Evolutionary conservation across 1,140 invertebrate genomes (phyloP).

Genomic region (Idris sp.): DNA sequence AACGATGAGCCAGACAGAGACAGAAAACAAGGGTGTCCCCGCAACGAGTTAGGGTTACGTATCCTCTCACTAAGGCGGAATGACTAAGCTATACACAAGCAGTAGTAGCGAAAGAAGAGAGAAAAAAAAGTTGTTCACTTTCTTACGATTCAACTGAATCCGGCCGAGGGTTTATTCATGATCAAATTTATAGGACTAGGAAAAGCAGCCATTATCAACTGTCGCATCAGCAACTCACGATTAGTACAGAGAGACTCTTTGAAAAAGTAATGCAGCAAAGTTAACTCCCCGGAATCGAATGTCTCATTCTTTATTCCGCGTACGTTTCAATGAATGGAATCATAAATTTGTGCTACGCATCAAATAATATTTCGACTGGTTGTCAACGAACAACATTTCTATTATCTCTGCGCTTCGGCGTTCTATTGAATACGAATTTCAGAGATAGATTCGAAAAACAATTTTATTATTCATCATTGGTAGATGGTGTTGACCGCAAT

Average conservation of each 20-base stretch:
- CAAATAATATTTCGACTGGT: conserved; percentile 4
- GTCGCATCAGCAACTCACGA: conserved; percentile 54
- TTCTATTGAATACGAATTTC: conserved; percentile 28
- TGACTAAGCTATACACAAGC: conserved; percentile 68
- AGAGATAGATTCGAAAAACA: conserved; percentile 9
- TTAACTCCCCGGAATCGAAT: conserved; percentile 32
- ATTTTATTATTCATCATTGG: conserved; percentile 55
- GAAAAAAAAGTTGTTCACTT: conserved; percentile 62
- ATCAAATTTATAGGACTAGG: conserved; percentile 51
- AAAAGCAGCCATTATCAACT: conserved; percentile 54
- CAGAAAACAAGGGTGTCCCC: conserved; percentile 34
- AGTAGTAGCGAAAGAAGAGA: no score
- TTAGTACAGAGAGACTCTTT: conserved; percentile 54
- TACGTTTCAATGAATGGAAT: conserved; percentile 20
- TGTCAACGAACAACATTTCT: conserved; percentile 22
- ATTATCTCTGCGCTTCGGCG: conserved; percentile 9
- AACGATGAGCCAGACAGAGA: conserved; percentile 26
- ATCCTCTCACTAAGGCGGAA: conserved; percentile 59
- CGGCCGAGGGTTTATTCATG: conserved; percentile 50
- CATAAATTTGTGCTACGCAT: conserved; percentile 22
- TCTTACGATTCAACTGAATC: conserved; percentile 57
- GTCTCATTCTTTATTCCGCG: conserved; percentile 22
- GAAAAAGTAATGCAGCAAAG: conserved; percentile 22
- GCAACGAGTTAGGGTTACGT: conserved; percentile 61
- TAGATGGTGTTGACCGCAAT: conserved; percentile 39